Evolutionary conservation across 1,140 invertebrate species (phyloP).

Genomic region (Oncopeltus fasciatus): DNA sequence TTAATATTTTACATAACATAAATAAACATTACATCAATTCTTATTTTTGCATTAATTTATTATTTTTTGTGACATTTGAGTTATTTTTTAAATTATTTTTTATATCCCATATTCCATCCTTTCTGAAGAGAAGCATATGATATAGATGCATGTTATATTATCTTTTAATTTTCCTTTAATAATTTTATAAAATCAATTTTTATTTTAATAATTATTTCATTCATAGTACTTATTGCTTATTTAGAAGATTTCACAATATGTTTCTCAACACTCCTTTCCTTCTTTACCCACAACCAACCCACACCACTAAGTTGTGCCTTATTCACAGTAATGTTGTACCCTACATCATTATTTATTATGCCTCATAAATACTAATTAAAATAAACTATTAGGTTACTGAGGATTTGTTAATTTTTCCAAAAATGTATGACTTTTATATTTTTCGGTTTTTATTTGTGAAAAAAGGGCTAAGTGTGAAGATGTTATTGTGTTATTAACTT

Average conservation of each 20-base stretch:
- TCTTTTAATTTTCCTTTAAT: too few relatives aligned
- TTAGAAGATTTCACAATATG: not conserved
- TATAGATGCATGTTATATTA: not conserved
- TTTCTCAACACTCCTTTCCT: not conserved
- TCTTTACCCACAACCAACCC: not conserved
- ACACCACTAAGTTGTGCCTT: not conserved
- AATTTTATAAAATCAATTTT: too few relatives aligned
- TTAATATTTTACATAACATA: not conserved
- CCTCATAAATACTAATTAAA: too few relatives aligned
- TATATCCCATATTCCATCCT: not conserved
- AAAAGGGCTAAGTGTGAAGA: too few relatives aligned
- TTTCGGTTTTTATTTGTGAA: too few relatives aligned
- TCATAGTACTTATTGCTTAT: not conserved
- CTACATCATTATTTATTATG: not conserved
- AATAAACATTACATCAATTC: not conserved
- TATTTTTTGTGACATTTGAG: not conserved
- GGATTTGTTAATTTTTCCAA: too few relatives aligned
- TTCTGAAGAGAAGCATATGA: not conserved
- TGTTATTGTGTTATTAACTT: not conserved
- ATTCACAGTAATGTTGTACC: slow-evolving; percentile 8
- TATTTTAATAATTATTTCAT: not conserved
- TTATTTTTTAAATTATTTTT: not conserved
- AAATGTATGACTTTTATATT: too few relatives aligned
- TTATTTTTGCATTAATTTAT: not conserved
- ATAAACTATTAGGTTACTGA: too few relatives aligned